A percentile compares a stretch with the other conserved stretches of the same genome.
phyloP scores from a whole-genome alignment of 2,113 vertebrate species.

The Peromyscus polionotus region DNA sequence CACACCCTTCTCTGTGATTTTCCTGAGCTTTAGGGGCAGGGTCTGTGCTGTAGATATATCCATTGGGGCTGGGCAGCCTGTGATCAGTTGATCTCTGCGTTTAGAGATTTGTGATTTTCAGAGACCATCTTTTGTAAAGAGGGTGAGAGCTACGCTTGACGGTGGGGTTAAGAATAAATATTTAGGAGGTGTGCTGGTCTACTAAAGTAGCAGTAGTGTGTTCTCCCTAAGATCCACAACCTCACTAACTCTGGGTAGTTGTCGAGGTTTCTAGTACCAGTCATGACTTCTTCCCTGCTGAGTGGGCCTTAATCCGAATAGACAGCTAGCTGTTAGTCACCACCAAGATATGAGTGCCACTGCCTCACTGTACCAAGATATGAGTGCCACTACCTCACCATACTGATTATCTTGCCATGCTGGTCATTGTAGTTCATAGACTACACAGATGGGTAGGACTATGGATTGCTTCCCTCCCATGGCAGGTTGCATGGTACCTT shows the following conservation, averaged over 20 bases:
- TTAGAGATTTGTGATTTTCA: neutral
- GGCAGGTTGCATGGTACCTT: neutral
- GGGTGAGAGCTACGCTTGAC: neutral
- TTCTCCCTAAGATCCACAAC: neutral
- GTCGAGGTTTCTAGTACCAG: neutral
- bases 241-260: neutral
- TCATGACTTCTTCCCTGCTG: neutral
- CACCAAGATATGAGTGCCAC: neutral
- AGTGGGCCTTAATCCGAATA: neutral
- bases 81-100: neutral
- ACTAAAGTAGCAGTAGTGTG: rapidly evolving
- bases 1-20: neutral
- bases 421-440: neutral
- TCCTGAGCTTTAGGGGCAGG: neutral
- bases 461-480: neutral
- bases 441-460: neutral
- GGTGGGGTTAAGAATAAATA: neutral
- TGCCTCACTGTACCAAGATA: neutral
- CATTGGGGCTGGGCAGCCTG: neutral
- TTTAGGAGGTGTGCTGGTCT: neutral
- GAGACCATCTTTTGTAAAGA: neutral
- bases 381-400: neutral
- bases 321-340: neutral
- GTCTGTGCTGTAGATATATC: neutral
- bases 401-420: neutral